phyloP scores from a whole-genome alignment of 2,888 invertebrate genomes.

The Dastarcus helophoroides region DNA sequence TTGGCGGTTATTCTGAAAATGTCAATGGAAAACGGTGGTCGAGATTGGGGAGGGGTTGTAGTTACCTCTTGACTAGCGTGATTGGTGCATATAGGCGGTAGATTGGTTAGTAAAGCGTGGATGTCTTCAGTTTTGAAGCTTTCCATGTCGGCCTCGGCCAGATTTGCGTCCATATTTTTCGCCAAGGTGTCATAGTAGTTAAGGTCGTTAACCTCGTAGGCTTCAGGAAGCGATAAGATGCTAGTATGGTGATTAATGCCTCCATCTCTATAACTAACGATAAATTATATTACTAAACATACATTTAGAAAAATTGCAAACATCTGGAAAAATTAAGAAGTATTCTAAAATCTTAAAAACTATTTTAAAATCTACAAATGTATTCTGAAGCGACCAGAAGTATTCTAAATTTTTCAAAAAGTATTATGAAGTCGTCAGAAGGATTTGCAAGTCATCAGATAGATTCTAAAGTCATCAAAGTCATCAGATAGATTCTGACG shows the following conservation, averaged over 20 bases:
- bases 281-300: too few species aligned
- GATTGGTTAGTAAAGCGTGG: constrained; percentile 69
- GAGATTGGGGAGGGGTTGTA: too few species aligned
- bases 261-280: constrained; percentile 61
- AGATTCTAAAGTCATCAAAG: too few species aligned
- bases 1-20: constrained; percentile 24
- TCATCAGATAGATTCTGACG: too few species aligned
- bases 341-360: too few species aligned
- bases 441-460: too few species aligned
- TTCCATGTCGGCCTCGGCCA: constrained; percentile 92
- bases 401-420: too few species aligned
- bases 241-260: constrained; percentile 68
- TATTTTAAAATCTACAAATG: too few species aligned
- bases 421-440: too few species aligned
- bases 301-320: constrained; percentile 1
- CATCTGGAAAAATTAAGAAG: too few species aligned
- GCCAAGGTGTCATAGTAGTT: constrained; percentile 76
- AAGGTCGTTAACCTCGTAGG: constrained; percentile 55
- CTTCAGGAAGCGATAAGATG: constrained; percentile 69
- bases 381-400: too few species aligned
- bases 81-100: constrained; percentile 55
- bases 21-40: too few species aligned
- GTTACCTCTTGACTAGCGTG: constrained; percentile 38
- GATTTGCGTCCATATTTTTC: constrained; percentile 81
- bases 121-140: constrained; percentile 87